Conservation (phyloP, 1,140 invertebrate genomes). For the Drosophila equinoxialis region DNA sequence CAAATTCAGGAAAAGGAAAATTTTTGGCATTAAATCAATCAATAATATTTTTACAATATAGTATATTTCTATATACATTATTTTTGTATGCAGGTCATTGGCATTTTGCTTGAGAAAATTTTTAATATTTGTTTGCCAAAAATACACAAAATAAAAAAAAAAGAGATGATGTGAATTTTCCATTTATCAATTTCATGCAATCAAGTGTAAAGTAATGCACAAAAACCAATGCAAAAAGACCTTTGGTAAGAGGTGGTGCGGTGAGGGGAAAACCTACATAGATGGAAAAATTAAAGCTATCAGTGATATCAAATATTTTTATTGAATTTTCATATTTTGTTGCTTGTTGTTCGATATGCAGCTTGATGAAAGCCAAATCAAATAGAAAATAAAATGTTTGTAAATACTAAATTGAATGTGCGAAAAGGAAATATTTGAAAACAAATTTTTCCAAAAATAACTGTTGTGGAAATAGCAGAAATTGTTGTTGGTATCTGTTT, state of each 20-base stretch:
- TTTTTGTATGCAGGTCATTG: constrained; percentile 57
- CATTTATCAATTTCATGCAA: constrained; percentile 69
- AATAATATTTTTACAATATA: constrained; percentile 36
- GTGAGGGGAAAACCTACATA: neutral
- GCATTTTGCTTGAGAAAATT: constrained; percentile 54
- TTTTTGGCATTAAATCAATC: constrained; percentile 58
- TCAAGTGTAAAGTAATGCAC: constrained; percentile 55
- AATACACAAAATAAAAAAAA: constrained; percentile 13
- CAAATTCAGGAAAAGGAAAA: constrained; percentile 49
- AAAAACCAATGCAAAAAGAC: neutral
- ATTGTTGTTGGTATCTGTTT: neutral
- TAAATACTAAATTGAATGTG: constrained; percentile 9
- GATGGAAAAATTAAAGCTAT: constrained; percentile 26
- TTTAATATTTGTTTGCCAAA: constrained; percentile 46
- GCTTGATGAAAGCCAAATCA: constrained; percentile 5
- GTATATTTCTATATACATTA: constrained; percentile 49
- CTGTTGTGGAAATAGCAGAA: neutral
- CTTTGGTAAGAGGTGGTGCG: no score
- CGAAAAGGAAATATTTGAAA: neutral
- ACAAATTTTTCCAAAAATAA: neutral
- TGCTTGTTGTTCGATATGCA: neutral
- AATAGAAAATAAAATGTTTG: constrained; percentile 1
- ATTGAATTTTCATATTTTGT: neutral
- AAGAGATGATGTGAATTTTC: constrained; percentile 27
- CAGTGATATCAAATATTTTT: constrained; percentile 28